Evolutionary conservation across 2,113 vertebrate genomes (phyloP).

Genomic region (Mormyrus iriodes): DNA sequence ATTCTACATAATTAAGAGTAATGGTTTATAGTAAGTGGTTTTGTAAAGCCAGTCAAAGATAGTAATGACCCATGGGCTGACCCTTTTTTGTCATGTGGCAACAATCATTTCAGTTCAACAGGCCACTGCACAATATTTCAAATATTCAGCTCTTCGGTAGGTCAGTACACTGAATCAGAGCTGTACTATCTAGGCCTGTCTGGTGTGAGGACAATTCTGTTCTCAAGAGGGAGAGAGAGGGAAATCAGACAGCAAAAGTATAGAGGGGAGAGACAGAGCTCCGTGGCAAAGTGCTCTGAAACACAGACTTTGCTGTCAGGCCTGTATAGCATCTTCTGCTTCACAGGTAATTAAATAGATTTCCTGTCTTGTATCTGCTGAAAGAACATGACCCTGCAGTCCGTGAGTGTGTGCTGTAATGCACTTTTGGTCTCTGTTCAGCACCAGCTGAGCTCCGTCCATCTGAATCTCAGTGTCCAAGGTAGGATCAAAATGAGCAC

Average conservation of each 20-base stretch:
- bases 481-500: conserved; percentile 63
- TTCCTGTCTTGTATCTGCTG: conserved; percentile 97
- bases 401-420: conserved; percentile 72
- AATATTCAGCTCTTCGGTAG: background rate
- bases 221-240: conserved; percentile 45
- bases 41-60: background rate
- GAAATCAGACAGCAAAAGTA: conserved; percentile 15
- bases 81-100: background rate
- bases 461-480: conserved; percentile 64
- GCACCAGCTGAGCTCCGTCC: conserved; percentile 42
- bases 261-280: conserved; percentile 29
- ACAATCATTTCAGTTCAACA: background rate
- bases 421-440: conserved; percentile 76
- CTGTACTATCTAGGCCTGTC: conserved; percentile 25
- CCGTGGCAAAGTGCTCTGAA: conserved; percentile 74
- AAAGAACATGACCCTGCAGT: conserved; percentile 92
- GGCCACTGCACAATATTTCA: background rate
- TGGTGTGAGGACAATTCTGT: conserved; percentile 23
- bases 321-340: conserved; percentile 84
- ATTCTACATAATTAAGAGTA: background rate
- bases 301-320: conserved; percentile 84
- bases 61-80: background rate
- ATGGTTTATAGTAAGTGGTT: background rate
- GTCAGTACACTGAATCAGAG: background rate
- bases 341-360: conserved; percentile 99